Evolutionary conservation across 2,888 invertebrate genomes (phyloP).

Genomic region (Meandrusa payeni): DNA sequence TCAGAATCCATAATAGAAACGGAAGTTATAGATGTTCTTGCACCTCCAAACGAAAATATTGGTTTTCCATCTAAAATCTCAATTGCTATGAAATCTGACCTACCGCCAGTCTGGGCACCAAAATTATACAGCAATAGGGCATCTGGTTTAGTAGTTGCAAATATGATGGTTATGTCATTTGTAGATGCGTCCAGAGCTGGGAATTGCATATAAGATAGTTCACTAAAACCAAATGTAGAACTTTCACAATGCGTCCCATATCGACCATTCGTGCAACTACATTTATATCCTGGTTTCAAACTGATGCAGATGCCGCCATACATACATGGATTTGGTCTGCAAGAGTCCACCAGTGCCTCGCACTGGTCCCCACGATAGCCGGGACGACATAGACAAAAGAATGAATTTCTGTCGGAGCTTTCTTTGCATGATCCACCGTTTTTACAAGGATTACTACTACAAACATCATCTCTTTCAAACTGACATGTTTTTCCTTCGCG

Average conservation of each 20-base stretch:
- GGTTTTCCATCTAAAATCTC: constrained; percentile 92
- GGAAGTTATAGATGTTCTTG: constrained; percentile 92
- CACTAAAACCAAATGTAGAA: constrained; percentile 93
- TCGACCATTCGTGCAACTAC: constrained; percentile 92
- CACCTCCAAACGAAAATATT: constrained; percentile 94
- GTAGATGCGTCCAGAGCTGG: constrained; percentile 91
- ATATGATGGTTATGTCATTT: constrained; percentile 94
- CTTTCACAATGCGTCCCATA: constrained; percentile 96
- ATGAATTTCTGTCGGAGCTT: constrained; percentile 92
- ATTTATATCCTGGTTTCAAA: constrained; percentile 92
- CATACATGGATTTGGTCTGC: constrained; percentile 95
- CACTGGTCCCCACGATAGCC: constrained; percentile 96
- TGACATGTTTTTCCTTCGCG: constrained; percentile 93
- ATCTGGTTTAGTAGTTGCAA: constrained; percentile 93
- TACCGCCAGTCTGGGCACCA: constrained; percentile 91
- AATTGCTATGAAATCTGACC: constrained; percentile 95
- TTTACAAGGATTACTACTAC: constrained; percentile 91
- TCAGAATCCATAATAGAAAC: constrained; percentile 84
- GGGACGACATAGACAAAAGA: constrained; percentile 94
- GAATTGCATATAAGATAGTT: constrained; percentile 94
- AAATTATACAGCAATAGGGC: constrained; percentile 95
- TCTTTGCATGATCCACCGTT: constrained; percentile 96
- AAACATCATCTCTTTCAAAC: constrained; percentile 90
- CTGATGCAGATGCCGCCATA: constrained; percentile 94
- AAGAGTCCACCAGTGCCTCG: constrained; percentile 93